Conservation (phyloP, 35 echinoderm and acorn worm genomes). For the Strongylocentrotus purpuratus region DNA sequence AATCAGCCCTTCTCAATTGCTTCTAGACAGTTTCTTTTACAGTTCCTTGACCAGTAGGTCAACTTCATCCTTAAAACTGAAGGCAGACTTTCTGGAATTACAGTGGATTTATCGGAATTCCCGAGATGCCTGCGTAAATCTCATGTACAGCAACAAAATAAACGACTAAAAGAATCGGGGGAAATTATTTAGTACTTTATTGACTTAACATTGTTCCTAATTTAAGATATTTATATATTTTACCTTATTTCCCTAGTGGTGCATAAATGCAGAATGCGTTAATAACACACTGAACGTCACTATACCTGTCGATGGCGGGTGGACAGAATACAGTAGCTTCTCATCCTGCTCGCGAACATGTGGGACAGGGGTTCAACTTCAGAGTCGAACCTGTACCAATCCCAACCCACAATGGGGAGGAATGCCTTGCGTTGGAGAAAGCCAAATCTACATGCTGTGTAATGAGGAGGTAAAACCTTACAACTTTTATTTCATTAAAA, state of each 20-base stretch:
- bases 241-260: not conserved
- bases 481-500: too few species aligned
- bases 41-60: too few species aligned
- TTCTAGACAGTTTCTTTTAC: too few species aligned
- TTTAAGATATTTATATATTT: not conserved
- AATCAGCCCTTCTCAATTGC: too few species aligned
- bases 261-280: not conserved
- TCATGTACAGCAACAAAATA: too few species aligned
- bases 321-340: not conserved
- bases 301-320: not conserved
- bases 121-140: too few species aligned
- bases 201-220: too few species aligned
- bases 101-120: too few species aligned
- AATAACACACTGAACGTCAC: not conserved
- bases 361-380: slow-evolving; percentile 20
- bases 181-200: too few species aligned
- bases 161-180: too few species aligned
- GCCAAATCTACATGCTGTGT: not conserved
- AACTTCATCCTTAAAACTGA: too few species aligned
- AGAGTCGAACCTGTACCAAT: slow-evolving; percentile 29
- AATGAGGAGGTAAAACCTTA: not conserved
- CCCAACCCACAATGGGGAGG: slow-evolving; percentile 42
- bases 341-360: slow-evolving; percentile 25
- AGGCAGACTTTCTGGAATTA: too few species aligned
- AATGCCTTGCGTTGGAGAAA: slow-evolving; percentile 15